A percentile compares a stretch with the other conserved stretches of the same genome.
These are phyloP conservation scores for Gracilinanus agilis DNA, from an alignment of 2,113 vertebrate species.

Conservation along the genomic window DNA sequence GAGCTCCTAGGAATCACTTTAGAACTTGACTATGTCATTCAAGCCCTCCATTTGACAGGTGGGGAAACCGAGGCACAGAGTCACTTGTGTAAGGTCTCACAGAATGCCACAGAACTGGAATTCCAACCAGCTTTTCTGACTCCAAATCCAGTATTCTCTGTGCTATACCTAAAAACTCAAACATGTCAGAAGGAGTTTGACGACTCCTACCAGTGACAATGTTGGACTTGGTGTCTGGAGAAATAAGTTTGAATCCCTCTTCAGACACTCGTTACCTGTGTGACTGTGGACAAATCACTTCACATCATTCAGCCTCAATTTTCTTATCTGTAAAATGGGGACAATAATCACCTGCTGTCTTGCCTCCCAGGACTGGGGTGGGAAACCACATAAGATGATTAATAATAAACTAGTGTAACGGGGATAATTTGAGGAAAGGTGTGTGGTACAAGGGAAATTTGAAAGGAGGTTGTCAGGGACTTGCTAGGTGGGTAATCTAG, in stretches of 20 bases:
- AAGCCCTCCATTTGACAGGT: background rate
- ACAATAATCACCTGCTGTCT: background rate
- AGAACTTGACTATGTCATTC: background rate
- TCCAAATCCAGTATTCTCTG: background rate
- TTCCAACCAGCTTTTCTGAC: background rate
- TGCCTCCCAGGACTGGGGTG: background rate
- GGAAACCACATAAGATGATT: background rate
- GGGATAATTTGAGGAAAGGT: too few relatives aligned
- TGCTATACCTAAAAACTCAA: background rate
- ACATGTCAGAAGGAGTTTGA: background rate
- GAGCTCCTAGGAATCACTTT: background rate
- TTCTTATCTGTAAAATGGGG: background rate
- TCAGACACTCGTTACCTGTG: background rate
- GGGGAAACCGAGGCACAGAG: background rate
- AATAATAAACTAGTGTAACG: too few relatives aligned
- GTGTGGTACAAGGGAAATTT: too few relatives aligned
- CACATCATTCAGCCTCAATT: background rate
- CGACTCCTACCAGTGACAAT: background rate
- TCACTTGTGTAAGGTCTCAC: background rate
- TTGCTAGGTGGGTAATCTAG: too few relatives aligned
- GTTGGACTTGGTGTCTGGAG: background rate
- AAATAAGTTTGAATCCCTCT: background rate
- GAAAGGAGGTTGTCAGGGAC: too few relatives aligned
- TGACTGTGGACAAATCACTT: background rate
- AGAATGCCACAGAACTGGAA: background rate